phyloP scores from a whole-genome alignment of 2,113 vertebrate species.

The Anguilla japonica region DNA sequence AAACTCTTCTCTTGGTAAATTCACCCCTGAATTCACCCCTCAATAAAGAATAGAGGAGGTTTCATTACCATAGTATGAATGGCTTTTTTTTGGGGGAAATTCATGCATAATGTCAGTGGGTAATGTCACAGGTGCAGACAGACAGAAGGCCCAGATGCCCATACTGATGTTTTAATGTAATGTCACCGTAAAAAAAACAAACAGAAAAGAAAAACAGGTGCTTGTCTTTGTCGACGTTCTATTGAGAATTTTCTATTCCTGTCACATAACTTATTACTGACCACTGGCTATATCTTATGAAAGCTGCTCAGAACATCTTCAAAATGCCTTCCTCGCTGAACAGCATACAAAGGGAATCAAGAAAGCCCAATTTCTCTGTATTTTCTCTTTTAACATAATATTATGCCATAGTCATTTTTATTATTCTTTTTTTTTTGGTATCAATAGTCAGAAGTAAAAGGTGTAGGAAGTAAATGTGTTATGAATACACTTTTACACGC shows the following conservation, averaged over 20 bases:
- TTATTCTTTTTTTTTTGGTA: background rate
- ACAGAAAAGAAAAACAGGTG: background rate
- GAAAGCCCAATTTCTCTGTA: constrained; percentile 19
- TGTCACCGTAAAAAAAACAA: background rate
- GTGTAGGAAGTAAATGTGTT: background rate
- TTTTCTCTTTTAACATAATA: background rate
- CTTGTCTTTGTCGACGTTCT: background rate
- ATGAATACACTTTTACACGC: constrained; percentile 4
- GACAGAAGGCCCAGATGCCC: background rate
- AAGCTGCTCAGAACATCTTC: constrained; percentile 4
- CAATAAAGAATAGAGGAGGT: background rate
- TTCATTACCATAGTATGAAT: constrained; percentile 5
- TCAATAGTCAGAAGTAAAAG: background rate
- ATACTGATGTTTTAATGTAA: background rate
- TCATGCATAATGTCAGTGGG: constrained; percentile 4
- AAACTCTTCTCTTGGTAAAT: background rate
- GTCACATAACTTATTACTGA: constrained; percentile 21
- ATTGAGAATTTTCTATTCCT: constrained; percentile 5
- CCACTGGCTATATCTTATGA: constrained; percentile 7
- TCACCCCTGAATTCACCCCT: background rate
- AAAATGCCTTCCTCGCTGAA: constrained; percentile 10
- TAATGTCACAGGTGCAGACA: background rate
- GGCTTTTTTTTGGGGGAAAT: background rate
- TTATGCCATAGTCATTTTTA: background rate
- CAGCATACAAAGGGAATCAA: constrained; percentile 8